Percentiles rank a stretch among this genome's conserved stretches.
Conservation (phyloP, 2,113 vertebrate genomes). For the Eulemur rufifrons region DNA sequence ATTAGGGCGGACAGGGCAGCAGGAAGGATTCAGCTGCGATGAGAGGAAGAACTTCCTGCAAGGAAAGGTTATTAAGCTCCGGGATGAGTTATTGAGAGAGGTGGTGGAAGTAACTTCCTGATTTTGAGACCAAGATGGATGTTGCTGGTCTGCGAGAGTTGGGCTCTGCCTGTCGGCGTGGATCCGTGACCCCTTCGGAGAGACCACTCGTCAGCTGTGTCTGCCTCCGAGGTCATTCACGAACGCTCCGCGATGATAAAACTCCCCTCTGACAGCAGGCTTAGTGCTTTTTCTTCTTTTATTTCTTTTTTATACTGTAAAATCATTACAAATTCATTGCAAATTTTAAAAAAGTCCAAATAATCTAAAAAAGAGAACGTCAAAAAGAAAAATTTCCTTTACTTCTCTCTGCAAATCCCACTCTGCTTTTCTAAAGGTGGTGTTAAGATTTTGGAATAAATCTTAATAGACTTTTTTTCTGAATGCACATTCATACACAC, state of each 20-base stretch:
- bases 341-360: background rate
- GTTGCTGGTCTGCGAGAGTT: background rate
- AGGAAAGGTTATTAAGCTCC: slow-evolving; percentile 61
- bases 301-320: background rate
- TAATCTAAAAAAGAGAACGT: background rate
- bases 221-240: background rate
- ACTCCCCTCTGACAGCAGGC: background rate
- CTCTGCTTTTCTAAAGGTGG: background rate
- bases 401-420: background rate
- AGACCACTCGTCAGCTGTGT: accelerated
- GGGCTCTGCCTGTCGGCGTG: accelerated
- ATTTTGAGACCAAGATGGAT: slow-evolving; percentile 67
- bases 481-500: background rate
- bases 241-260: accelerated
- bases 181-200: background rate
- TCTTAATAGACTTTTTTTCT: background rate
- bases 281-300: background rate
- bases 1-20: slow-evolving; percentile 38
- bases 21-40: slow-evolving; percentile 62
- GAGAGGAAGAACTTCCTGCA: slow-evolving; percentile 75
- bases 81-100: slow-evolving; percentile 71
- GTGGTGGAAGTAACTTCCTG: slow-evolving; percentile 67
- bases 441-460: background rate
- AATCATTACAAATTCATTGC: background rate
- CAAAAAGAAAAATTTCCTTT: background rate